A percentile compares a stretch with the other conserved stretches of the same genome.
These are phyloP conservation scores for Ctenopoma multispine DNA, from an alignment of 2,797 vertebrate species.

Conservation along the genomic window DNA sequence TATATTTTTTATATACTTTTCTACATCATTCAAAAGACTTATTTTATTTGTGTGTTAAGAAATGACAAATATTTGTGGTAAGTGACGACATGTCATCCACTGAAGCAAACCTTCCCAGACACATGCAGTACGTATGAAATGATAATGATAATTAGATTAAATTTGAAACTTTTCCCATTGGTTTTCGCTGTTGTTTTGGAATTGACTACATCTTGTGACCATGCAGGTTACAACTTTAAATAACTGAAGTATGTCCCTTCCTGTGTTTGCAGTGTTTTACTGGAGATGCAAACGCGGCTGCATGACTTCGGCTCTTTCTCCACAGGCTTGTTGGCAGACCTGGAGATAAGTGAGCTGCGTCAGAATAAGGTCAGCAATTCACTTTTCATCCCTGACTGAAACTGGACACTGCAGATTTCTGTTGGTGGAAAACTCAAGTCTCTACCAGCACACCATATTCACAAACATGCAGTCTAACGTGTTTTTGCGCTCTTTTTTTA, in stretches of 20 bases:
- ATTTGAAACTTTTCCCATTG: not conserved
- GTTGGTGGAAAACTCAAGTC: not conserved
- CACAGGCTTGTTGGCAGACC: conserved; percentile 82
- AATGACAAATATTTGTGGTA: too few species aligned
- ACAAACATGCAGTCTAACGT: not conserved
- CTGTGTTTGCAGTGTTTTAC: conserved; percentile 79
- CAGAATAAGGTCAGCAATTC: conserved; percentile 83
- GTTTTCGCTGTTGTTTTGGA: not conserved
- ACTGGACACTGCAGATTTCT: not conserved
- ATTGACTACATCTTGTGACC: not conserved
- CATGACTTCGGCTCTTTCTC: conserved; percentile 84
- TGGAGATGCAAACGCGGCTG: conserved; percentile 86
- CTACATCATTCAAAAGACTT: too few species aligned
- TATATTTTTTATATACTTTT: not conserved
- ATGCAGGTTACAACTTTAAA: not conserved
- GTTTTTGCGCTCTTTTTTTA: not conserved
- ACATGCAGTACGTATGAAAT: not conserved
- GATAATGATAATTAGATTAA: too few species aligned
- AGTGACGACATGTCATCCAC: not conserved
- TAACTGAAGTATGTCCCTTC: conserved; percentile 4
- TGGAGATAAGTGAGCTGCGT: conserved; percentile 82
- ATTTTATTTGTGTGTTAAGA: too few species aligned
- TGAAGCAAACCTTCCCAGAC: not conserved
- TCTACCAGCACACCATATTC: not conserved
- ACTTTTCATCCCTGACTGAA: not conserved